Percentiles rank a stretch among this genome's conserved stretches.
Evolutionary conservation across 2,113 vertebrate genomes (phyloP).

Genomic region (Amblyornis subalaris): DNA sequence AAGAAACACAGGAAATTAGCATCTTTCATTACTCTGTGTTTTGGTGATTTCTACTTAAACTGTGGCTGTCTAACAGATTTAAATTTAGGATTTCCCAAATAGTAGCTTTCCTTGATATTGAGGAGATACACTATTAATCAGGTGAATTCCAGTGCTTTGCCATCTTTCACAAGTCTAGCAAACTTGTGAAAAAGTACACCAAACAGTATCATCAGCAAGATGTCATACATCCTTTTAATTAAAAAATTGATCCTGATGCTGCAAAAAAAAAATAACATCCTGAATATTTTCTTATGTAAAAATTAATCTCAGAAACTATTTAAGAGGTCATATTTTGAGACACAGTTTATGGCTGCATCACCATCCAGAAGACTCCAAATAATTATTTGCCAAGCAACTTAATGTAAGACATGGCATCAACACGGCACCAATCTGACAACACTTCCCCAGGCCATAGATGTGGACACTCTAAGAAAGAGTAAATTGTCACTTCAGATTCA

Average conservation of each 20-base stretch:
- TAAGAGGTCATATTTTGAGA: not conserved
- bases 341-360: not conserved
- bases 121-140: not conserved
- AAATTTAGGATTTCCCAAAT: not conserved
- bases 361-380: not conserved
- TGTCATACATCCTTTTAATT: not conserved
- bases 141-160: not conserved
- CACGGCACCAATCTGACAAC: fast-evolving
- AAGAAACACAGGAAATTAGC: not conserved
- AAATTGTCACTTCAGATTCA: not conserved
- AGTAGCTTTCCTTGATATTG: not conserved
- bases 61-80: not conserved
- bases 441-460: not conserved
- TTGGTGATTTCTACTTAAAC: not conserved
- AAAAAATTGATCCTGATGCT: not conserved
- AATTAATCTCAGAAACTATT: not conserved
- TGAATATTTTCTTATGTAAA: not conserved
- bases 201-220: not conserved
- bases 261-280: not conserved
- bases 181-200: no score
- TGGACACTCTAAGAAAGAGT: not conserved
- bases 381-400: not conserved
- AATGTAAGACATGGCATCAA: not conserved
- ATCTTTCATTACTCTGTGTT: not conserved
- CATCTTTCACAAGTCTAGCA: not conserved